phyloP scores from a whole-genome alignment of 2,888 invertebrate genomes.

The Cephus runcator region DNA sequence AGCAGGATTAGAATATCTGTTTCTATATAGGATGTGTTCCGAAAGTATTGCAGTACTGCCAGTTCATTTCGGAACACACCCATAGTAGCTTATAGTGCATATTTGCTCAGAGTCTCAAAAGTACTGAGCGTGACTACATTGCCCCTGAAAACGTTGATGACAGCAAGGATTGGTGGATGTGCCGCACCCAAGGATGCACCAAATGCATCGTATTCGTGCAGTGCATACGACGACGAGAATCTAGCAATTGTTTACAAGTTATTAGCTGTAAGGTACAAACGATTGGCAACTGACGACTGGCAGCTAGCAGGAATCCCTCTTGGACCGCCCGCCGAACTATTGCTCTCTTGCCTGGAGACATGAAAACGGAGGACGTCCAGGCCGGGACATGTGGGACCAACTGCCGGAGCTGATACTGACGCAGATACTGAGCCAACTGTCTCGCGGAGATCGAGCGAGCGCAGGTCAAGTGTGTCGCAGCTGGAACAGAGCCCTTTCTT shows the following conservation, averaged over 20 bases:
- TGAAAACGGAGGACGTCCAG: slow-evolving; percentile 48
- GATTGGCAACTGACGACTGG: neutral
- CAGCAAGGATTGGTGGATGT: neutral
- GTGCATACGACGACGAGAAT: neutral
- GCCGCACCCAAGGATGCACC: neutral
- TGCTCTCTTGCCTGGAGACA: slow-evolving; percentile 27
- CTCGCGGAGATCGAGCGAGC: slow-evolving; percentile 51
- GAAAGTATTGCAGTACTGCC: too few relatives aligned
- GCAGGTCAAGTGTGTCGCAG: slow-evolving; percentile 51
- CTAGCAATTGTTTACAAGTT: neutral
- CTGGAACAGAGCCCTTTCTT: slow-evolving; percentile 55
- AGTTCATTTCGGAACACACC: too few relatives aligned
- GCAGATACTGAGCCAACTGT: slow-evolving; percentile 56
- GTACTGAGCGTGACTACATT: neutral
- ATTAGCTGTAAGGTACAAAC: neutral
- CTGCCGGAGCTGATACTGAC: slow-evolving; percentile 62
- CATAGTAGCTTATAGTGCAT: neutral
- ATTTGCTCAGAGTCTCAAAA: neutral
- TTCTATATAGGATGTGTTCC: too few relatives aligned
- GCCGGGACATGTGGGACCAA: slow-evolving; percentile 60
- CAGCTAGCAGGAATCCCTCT: neutral
- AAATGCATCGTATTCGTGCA: neutral
- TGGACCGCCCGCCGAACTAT: neutral
- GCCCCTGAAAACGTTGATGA: neutral
- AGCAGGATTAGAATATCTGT: too few relatives aligned